Percentiles rank a stretch among this genome's conserved stretches.
Evolutionary conservation across 2,888 invertebrate genomes (phyloP).

Genomic region (Noctua janthina): DNA sequence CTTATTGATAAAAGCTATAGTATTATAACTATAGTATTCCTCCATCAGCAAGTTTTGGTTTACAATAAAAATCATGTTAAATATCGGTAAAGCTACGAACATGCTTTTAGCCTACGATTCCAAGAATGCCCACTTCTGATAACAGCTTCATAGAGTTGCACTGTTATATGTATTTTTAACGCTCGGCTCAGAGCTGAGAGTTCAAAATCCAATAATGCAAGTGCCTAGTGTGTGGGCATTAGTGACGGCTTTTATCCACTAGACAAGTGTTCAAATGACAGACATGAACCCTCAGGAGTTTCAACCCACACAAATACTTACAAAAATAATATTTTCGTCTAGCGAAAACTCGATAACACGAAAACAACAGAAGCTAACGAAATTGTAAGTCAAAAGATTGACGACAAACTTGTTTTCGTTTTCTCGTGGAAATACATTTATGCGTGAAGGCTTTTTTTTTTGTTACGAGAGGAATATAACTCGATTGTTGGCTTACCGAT

Average conservation of each 20-base stretch:
- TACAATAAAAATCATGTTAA: background rate
- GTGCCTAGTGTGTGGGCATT: background rate
- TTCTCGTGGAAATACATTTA: conserved; percentile 54
- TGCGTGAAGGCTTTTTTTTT: conserved; percentile 18
- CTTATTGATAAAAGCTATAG: background rate
- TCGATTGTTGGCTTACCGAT: conserved; percentile 77
- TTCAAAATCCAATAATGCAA: background rate
- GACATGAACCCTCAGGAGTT: background rate
- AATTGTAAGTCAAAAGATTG: conserved; percentile 61
- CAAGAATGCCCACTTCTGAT: background rate
- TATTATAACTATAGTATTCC: background rate
- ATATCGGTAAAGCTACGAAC: background rate
- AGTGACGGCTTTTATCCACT: background rate
- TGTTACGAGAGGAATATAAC: conserved; percentile 55
- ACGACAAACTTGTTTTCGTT: conserved; percentile 61
- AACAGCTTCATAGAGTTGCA: background rate
- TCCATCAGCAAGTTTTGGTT: background rate
- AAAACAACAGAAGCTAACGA: conserved; percentile 53
- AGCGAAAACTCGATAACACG: conserved; percentile 39
- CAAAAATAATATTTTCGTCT: conserved; percentile 23
- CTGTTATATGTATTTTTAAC: background rate
- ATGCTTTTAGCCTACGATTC: background rate
- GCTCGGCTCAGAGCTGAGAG: background rate
- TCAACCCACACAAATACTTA: conserved; percentile 7
- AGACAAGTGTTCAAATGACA: conserved; percentile 7